These are phyloP conservation scores for Sclerurus mexicanus DNA, from an alignment of 2,113 vertebrate species.

Conservation along the genomic window DNA sequence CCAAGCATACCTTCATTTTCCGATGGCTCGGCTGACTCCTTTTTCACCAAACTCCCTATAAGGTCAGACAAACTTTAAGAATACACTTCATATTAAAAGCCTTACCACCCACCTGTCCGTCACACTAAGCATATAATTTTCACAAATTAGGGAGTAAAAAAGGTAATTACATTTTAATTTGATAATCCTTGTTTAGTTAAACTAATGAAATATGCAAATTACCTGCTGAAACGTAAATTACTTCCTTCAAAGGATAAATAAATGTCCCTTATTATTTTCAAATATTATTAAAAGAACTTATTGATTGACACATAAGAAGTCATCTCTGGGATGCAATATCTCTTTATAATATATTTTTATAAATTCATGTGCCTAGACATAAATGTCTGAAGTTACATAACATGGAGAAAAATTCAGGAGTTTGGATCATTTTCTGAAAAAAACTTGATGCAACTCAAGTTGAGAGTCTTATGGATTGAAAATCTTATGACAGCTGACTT, in stretches of 20 bases:
- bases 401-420: background rate
- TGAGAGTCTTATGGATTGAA: background rate
- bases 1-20: background rate
- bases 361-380: background rate
- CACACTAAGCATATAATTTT: slow-evolving; percentile 66
- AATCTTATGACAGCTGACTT: background rate
- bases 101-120: slow-evolving; percentile 56
- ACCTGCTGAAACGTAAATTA: slow-evolving; percentile 54
- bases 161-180: slow-evolving; percentile 72
- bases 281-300: slow-evolving; percentile 38
- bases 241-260: slow-evolving; percentile 69
- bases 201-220: slow-evolving; percentile 69
- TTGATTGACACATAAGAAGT: slow-evolving; percentile 43
- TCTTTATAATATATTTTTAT: no score
- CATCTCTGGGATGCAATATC: background rate
- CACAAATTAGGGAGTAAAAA: slow-evolving; percentile 51
- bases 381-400: background rate
- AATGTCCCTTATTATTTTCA: slow-evolving; percentile 35
- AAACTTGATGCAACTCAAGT: background rate
- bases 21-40: background rate
- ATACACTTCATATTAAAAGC: slow-evolving; percentile 33
- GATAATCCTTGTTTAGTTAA: slow-evolving; percentile 66
- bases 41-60: slow-evolving; percentile 42
- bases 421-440: background rate
- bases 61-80: slow-evolving; percentile 56